phyloP scores from a whole-genome alignment of 2,797 vertebrate genomes.

The Ciconia nigra region DNA sequence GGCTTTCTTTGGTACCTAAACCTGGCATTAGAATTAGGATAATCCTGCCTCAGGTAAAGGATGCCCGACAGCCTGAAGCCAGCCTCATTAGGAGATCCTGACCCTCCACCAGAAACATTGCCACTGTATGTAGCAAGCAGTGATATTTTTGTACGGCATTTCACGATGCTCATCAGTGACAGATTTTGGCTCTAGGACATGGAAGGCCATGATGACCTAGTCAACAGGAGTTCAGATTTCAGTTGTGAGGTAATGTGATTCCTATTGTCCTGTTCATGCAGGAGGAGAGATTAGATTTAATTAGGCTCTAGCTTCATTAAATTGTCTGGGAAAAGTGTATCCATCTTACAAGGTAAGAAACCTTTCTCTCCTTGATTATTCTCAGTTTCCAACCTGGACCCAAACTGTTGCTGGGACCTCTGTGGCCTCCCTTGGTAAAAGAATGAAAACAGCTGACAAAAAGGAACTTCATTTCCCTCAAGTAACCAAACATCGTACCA shows the following conservation, averaged over 20 bases:
- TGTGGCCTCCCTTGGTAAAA: background rate
- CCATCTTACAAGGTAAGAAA: background rate
- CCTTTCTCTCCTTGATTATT: background rate
- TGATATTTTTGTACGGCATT: background rate
- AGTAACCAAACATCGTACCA: background rate
- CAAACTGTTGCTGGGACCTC: background rate
- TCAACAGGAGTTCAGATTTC: background rate
- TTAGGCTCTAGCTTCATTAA: background rate
- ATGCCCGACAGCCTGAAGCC: background rate
- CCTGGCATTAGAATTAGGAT: background rate
- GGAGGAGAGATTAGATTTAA: background rate
- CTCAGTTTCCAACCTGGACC: background rate
- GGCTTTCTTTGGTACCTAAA: background rate
- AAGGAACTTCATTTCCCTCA: background rate
- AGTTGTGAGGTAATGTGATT: background rate
- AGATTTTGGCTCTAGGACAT: background rate
- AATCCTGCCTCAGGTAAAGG: background rate
- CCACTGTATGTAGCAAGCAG: background rate
- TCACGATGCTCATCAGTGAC: fast-evolving
- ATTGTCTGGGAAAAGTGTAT: background rate
- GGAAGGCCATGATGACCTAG: background rate
- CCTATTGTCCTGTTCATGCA: background rate
- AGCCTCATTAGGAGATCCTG: background rate
- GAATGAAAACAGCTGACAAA: background rate
- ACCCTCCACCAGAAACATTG: background rate